Percentiles rank a stretch among this genome's conserved stretches.
Conservation (phyloP, 2,888 invertebrate species). For the Apamea sordens region DNA sequence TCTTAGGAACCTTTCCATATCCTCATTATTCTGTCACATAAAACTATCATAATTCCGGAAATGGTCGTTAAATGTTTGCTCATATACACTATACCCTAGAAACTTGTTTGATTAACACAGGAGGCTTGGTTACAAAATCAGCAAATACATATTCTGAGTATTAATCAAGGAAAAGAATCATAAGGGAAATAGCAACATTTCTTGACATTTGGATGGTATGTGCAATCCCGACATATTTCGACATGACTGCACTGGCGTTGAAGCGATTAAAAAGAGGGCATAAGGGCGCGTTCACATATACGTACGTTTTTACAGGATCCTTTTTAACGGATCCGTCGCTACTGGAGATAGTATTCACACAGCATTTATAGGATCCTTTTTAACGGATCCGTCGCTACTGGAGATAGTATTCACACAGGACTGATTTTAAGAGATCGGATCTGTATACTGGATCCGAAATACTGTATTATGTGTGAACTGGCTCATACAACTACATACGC, state of each 20-base stretch:
- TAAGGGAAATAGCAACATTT: constrained; percentile 19
- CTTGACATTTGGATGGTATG: constrained; percentile 15
- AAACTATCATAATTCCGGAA: background rate
- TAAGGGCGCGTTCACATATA: too few species aligned
- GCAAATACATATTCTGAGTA: constrained; percentile 15
- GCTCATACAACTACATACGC: too few species aligned
- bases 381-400: too few species aligned
- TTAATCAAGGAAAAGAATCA: constrained; percentile 38
- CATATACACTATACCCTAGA: background rate
- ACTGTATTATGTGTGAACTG: too few species aligned
- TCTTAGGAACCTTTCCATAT: background rate
- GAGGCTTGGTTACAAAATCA: background rate
- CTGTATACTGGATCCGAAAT: too few species aligned
- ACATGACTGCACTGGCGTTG: background rate
- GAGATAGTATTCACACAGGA: too few species aligned
- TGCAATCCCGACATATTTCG: constrained; percentile 30
- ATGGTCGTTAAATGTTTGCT: background rate
- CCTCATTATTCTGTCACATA: background rate
- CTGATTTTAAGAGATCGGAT: too few species aligned
- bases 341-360: too few species aligned
- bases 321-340: too few species aligned
- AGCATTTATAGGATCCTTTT: too few species aligned
- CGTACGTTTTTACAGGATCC: too few species aligned
- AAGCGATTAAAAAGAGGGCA: constrained; percentile 10
- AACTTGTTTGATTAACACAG: background rate